phyloP scores from a whole-genome alignment of 2,113 vertebrate species.

The Gallinago undulata region DNA sequence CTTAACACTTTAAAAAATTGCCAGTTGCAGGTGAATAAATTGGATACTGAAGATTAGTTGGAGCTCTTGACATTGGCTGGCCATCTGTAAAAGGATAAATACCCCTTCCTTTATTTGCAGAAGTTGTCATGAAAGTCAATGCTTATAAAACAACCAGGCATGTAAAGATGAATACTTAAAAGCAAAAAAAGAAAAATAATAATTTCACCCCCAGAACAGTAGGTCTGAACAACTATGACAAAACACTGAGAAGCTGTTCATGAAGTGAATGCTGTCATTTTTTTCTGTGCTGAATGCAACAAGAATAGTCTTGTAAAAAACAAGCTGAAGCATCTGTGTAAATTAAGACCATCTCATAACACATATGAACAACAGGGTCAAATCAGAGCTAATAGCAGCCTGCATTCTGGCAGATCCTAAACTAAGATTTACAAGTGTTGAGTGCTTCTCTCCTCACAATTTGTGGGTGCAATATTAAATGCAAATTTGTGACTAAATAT shows the following conservation, averaged over 20 bases:
- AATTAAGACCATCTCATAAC: neutral
- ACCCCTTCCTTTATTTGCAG: neutral
- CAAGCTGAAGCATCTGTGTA: neutral
- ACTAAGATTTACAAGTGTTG: neutral
- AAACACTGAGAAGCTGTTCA: neutral
- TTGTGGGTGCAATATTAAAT: neutral
- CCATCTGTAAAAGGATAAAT: neutral
- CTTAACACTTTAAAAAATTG: neutral
- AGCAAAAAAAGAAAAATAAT: neutral
- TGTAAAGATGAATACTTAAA: neutral
- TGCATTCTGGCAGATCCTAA: neutral
- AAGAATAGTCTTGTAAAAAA: neutral
- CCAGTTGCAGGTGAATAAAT: neutral
- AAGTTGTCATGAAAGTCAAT: neutral
- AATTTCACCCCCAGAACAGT: neutral
- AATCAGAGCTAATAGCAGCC: neutral
- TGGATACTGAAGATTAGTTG: neutral
- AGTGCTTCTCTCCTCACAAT: neutral
- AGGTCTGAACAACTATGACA: neutral
- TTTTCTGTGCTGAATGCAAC: neutral
- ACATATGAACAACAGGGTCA: neutral
- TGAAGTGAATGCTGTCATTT: neutral
- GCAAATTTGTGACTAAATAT: constrained; percentile 10
- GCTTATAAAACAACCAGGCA: neutral
- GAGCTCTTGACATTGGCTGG: neutral